Evolutionary conservation across 64 coral and sea anemone genomes (phyloP), one percentile per base, ranked within the genome.

Genomic region (Stichodactyla helianthus): DNA sequence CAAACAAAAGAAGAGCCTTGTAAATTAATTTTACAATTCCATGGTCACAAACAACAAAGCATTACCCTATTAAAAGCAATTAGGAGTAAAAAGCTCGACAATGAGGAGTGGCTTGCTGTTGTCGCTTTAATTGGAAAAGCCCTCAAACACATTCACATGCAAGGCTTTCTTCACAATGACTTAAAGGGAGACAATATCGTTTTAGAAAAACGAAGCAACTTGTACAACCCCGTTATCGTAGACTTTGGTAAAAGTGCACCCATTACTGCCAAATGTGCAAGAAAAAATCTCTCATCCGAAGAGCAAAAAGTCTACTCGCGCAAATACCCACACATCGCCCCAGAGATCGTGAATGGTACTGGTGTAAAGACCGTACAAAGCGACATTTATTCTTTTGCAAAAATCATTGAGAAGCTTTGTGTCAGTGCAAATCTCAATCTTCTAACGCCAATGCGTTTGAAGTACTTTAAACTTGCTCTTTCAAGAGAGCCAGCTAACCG

Each of bases 21-120:
- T 67, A 56, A 76, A 10, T 22, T 91, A 11, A 81, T 91, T 26
- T 20, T 91, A 23, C 89, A 91, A 54, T 91, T 91, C 53, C 89
- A 86, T 51, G 77, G 89, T 14, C 52, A 84, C 5, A 52, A 80
- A 79, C 14, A 51, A 23, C 14, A 70, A 12, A 89, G 88, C 83
- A 50, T 90, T 5, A 78, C 82, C 52, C 23, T 85, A 55, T 68
- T 55, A 54, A 85, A 80, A 86, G 71, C 83, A 53, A 74, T 55
- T 12, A 77, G 58, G 4, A 87, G 61, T 52, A 77, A 77, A 77
- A 50, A 59, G 74, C 44, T 88, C 60, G 70, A 88, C 53, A 77
- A 44, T 27, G 71, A 88, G 57, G n/a, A 88, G 50, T 88, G 53
- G 52, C 77, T 88, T 57, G 16, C 51, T 14, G 22, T 79, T 55